Conservation (phyloP, 1,140 invertebrate genomes). For the Drosophila baimaii region DNA sequence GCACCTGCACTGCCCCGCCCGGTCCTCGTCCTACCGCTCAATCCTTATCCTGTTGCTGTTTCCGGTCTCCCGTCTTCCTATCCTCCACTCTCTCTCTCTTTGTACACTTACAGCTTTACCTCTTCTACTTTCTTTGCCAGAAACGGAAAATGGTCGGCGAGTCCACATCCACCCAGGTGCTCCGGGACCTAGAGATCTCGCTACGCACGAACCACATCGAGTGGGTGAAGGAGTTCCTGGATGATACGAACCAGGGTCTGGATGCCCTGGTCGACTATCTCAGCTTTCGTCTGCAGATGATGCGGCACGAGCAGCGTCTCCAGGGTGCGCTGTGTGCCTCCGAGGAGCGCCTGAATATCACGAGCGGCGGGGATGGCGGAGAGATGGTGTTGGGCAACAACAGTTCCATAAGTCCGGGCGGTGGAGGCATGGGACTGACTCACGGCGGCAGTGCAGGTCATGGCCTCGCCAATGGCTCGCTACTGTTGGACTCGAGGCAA, state of each 20-base stretch:
- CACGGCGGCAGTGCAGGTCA: constrained; percentile 65
- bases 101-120: constrained; percentile 84
- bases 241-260: constrained; percentile 97
- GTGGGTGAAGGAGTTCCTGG: constrained; percentile 99
- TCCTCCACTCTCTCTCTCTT: constrained; percentile 50
- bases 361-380: constrained; percentile 58
- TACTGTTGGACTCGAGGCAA: constrained; percentile 39
- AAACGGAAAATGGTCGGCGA: constrained; percentile 98
- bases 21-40: constrained; percentile 17
- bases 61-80: constrained; percentile 26
- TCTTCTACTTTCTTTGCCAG: constrained; percentile 88
- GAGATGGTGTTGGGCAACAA: constrained; percentile 54
- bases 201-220: constrained; percentile 99
- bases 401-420: constrained; percentile 64
- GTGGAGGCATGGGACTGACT: constrained; percentile 11
- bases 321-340: constrained; percentile 89
- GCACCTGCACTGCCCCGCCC: constrained; percentile 41
- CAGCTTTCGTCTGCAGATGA: constrained; percentile 96
- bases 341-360: constrained; percentile 86
- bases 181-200: constrained; percentile 99
- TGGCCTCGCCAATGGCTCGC: constrained; percentile 49
- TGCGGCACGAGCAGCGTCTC: constrained; percentile 93
- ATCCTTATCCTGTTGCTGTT: constrained; percentile 29
- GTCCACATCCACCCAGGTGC: constrained; percentile 98
- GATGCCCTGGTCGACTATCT: constrained; percentile 99